phyloP scores from a whole-genome alignment of 2,797 vertebrate species.

The Gymnothorax reevesii region DNA sequence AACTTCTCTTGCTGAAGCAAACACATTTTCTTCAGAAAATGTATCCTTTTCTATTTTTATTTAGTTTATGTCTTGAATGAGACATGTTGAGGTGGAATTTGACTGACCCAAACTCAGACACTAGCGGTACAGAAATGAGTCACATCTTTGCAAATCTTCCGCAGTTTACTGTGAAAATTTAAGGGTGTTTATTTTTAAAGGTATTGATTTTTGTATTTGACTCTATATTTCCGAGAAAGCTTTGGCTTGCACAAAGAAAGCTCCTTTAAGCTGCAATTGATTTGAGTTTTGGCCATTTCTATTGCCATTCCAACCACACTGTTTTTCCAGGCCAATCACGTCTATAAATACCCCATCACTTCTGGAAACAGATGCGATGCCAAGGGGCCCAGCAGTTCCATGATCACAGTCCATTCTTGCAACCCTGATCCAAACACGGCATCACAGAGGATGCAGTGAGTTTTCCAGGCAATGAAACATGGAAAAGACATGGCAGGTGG shows the following conservation, averaged over 20 bases:
- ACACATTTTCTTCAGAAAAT: no score
- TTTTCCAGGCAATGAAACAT: constrained; percentile 22
- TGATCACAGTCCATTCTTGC: constrained; percentile 32
- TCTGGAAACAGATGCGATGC: constrained; percentile 17
- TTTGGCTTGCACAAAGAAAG: not conserved
- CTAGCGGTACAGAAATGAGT: not conserved
- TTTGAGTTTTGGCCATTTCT: not conserved
- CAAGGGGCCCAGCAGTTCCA: constrained; percentile 11
- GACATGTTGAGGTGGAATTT: not conserved
- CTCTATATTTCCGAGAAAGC: not conserved
- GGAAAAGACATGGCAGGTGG: constrained; percentile 27
- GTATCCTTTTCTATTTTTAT: not conserved
- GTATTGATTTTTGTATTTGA: not conserved
- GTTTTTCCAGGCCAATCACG: not conserved
- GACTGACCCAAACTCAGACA: not conserved
- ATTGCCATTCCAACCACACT: not conserved
- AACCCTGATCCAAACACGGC: constrained; percentile 23
- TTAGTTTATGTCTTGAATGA: not conserved
- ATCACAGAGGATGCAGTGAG: constrained; percentile 24
- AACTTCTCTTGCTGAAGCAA: no score
- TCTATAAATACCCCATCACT: constrained; percentile 7
- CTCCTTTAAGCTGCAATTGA: not conserved
- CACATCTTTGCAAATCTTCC: not conserved
- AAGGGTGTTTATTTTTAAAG: not conserved
- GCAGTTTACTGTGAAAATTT: not conserved